Evolutionary conservation across 2,797 vertebrate species (phyloP).

Genomic region (Myotis daubentonii): DNA sequence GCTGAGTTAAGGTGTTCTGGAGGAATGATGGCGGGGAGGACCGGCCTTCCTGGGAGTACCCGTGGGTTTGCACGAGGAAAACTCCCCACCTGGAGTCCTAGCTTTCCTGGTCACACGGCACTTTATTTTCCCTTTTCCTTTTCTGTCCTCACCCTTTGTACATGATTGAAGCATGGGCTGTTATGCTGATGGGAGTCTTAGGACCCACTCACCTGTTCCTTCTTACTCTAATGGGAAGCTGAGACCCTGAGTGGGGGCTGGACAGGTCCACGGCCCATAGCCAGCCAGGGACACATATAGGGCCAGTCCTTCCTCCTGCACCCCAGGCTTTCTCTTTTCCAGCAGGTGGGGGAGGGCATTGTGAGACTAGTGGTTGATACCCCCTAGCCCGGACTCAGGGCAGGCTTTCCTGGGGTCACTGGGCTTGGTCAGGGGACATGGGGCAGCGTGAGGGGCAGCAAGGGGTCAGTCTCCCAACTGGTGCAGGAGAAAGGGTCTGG

Average conservation of each 20-base stretch:
- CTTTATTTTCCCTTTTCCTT: not conserved
- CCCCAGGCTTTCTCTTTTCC: not conserved
- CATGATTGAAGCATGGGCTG: not conserved
- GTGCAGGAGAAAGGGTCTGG: not conserved
- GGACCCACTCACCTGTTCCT: not conserved
- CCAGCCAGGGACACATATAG: not conserved
- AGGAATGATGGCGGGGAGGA: not conserved
- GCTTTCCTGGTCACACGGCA: not conserved
- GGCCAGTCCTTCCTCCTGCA: not conserved
- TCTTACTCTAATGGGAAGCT: not conserved
- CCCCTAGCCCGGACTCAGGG: not conserved
- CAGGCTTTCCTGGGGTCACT: not conserved
- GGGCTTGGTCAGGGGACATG: not conserved
- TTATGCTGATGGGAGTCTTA: not conserved
- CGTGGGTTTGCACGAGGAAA: not conserved
- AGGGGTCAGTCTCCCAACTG: not conserved
- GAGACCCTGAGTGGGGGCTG: not conserved
- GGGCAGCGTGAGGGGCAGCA: not conserved
- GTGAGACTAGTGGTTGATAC: not conserved
- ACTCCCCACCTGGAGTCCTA: not conserved
- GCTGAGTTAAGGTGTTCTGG: not conserved
- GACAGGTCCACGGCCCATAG: not conserved
- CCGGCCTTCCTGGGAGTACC: not conserved
- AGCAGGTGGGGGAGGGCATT: not conserved
- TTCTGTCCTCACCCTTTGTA: not conserved